A percentile compares a stretch with the other conserved stretches of the same genome.
phyloP scores from a whole-genome alignment of 2,888 invertebrate genomes.

The Spisula solida region DNA sequence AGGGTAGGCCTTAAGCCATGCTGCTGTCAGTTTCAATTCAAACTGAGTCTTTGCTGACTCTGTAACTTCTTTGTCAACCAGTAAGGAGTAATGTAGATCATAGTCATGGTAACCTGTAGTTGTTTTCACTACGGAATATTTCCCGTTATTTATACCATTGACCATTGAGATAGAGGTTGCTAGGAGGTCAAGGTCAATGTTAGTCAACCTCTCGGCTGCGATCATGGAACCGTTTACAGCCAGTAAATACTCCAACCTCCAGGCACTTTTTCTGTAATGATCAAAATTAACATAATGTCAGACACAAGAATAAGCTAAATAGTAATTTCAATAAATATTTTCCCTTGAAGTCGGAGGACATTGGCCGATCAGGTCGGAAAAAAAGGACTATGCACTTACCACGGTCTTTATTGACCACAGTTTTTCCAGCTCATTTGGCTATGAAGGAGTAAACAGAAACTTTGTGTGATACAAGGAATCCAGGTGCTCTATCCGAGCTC shows the following conservation, averaged over 20 bases:
- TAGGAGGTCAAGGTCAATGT: slow-evolving; percentile 54
- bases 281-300: too few relatives aligned
- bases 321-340: too few relatives aligned
- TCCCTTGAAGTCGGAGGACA: too few relatives aligned
- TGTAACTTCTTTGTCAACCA: slow-evolving; percentile 67
- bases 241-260: slow-evolving; percentile 69
- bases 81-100: slow-evolving; percentile 65
- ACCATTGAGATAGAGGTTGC: slow-evolving; percentile 44
- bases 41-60: slow-evolving; percentile 53
- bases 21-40: slow-evolving; percentile 56
- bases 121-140: slow-evolving; percentile 49
- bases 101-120: slow-evolving; percentile 58
- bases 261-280: slow-evolving; percentile 56
- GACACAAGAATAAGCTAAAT: too few relatives aligned
- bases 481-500: too few relatives aligned
- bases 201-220: slow-evolving; percentile 33
- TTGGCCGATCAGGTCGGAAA: too few relatives aligned
- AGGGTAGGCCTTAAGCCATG: slow-evolving; percentile 64
- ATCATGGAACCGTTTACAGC: slow-evolving; percentile 60
- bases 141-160: slow-evolving; percentile 45
- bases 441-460: too few relatives aligned
- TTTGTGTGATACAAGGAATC: too few relatives aligned
- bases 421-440: too few relatives aligned
- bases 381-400: too few relatives aligned
- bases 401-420: too few relatives aligned